Conservation (phyloP, 2,888 invertebrate genomes). For the Sarcophaga variegata region DNA sequence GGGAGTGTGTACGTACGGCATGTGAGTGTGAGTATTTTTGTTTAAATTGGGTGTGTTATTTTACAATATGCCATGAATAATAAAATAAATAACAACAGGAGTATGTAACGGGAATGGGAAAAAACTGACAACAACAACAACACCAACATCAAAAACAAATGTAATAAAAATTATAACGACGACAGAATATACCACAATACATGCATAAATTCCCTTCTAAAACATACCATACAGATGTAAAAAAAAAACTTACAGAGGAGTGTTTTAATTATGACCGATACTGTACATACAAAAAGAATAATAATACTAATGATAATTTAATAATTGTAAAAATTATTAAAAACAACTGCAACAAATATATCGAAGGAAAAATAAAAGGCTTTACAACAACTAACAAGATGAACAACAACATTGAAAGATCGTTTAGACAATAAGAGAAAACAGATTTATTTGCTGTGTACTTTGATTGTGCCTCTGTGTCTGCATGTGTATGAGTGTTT, state of each 20-base stretch:
- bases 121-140: slow-evolving; percentile 16
- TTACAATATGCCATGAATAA: slow-evolving; percentile 65
- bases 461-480: not conserved
- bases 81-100: slow-evolving; percentile 44
- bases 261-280: too few species aligned
- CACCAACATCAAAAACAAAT: slow-evolving; percentile 36
- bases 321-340: too few species aligned
- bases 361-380: too few species aligned
- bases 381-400: too few species aligned
- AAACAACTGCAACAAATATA: too few species aligned
- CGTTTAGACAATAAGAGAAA: not conserved
- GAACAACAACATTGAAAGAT: not conserved
- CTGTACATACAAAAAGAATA: too few species aligned
- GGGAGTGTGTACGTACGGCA: slow-evolving; percentile 8
- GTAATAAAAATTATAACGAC: too few species aligned
- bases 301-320: too few species aligned
- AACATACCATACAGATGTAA: too few species aligned
- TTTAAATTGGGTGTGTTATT: slow-evolving; percentile 63
- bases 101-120: slow-evolving; percentile 37
- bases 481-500: not conserved
- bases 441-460: not conserved
- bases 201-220: too few species aligned
- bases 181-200: too few species aligned
- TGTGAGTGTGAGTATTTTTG: not conserved
- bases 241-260: too few species aligned